Percentiles rank a stretch among this genome's conserved stretches.
Conservation (phyloP, 2,888 invertebrate species). For the Orthosia gracilis region DNA sequence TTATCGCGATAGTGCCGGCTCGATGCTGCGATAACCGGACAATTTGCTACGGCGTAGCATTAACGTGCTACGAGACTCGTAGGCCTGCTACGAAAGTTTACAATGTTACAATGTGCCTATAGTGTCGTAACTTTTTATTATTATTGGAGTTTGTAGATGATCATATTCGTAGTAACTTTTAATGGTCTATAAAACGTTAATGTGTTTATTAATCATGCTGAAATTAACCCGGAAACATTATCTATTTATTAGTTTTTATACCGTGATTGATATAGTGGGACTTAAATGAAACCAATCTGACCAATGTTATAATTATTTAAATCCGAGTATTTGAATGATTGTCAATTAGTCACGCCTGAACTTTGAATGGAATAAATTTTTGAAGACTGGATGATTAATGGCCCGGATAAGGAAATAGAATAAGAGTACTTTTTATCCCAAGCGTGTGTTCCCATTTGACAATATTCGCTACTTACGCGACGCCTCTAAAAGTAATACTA, state of each 20-base stretch:
- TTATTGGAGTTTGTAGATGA: neutral
- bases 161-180: neutral
- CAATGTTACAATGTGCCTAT: neutral
- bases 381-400: no score
- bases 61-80: slow-evolving; percentile 51
- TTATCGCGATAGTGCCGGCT: slow-evolving; percentile 53
- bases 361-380: no score
- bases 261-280: no score
- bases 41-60: slow-evolving; percentile 62
- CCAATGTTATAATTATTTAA: no score
- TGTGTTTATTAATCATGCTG: neutral
- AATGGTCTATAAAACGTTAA: neutral
- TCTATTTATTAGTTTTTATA: neutral
- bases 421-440: no score
- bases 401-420: no score
- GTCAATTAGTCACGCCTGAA: no score
- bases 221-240: neutral
- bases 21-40: slow-evolving; percentile 56
- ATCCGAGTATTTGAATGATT: no score
- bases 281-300: no score
- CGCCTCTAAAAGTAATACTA: no score
- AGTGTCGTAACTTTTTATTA: neutral
- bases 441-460: no score
- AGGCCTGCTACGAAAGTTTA: slow-evolving; percentile 34
- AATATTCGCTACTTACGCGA: no score